These are phyloP conservation scores for Chlorops oryzae DNA, from an alignment of 1,140 invertebrate species.

Conservation along the genomic window DNA sequence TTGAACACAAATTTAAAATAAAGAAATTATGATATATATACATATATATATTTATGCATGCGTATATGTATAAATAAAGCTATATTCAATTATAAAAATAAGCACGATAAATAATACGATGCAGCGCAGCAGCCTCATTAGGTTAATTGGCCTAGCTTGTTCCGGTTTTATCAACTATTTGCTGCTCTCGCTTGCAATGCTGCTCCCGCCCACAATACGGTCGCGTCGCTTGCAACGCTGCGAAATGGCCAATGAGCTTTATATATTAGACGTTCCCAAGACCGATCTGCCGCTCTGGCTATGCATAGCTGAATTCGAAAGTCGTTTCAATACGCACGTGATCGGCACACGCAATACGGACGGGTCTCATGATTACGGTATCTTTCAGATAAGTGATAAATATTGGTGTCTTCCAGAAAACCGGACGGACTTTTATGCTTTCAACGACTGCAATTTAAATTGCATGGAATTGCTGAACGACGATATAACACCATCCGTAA, in stretches of 20 bases:
- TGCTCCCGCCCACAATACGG: neutral
- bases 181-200: neutral
- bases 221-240: too few species aligned
- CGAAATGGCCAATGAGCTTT: neutral
- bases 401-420: constrained; percentile 36
- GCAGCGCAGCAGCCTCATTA: too few species aligned
- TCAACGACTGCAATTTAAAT: constrained; percentile 41
- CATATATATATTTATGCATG: too few species aligned
- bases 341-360: constrained; percentile 33
- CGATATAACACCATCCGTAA: constrained; percentile 36
- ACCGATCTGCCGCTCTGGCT: neutral
- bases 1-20: too few species aligned
- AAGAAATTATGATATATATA: too few species aligned
- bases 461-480: constrained; percentile 32
- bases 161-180: neutral
- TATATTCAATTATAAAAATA: too few species aligned
- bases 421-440: constrained; percentile 34
- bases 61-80: too few species aligned
- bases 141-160: constrained; percentile 5
- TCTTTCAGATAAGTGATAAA: constrained; percentile 46
- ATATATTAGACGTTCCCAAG: constrained; percentile 2
- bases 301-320: constrained; percentile 10
- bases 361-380: constrained; percentile 38
- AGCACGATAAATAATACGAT: too few species aligned
- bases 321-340: neutral